These are phyloP conservation scores for Apis mellifera DNA, from an alignment of 1,140 invertebrate genomes.

Conservation along the genomic window Amel_HAv3.1 CM009933.2:5618501-5619000, in stretches of 20 bases:
- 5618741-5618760: conserved; percentile 13
- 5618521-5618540: too few species aligned
- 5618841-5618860: not conserved
- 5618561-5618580: too few species aligned
- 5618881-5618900: too few species aligned
- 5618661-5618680: not conserved
- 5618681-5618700: not conserved
- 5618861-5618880: too few species aligned
- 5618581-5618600: not conserved
- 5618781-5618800: conserved; percentile 1
- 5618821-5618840: not conserved
- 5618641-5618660: not conserved
- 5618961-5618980: conserved; percentile 66
- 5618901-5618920: too few species aligned
- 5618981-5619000: conserved; percentile 50
- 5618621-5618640: too few species aligned
- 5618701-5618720: conserved; percentile 19
- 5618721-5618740: not conserved
- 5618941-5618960: conserved; percentile 54
- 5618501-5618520: too few species aligned
- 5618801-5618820: not conserved
- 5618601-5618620: not conserved
- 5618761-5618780: not conserved
- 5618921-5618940: conserved; percentile 6
- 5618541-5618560: too few species aligned